phyloP scores from a whole-genome alignment of 2,797 vertebrate species.

The Pipistrellus pygmaeus region DNA sequence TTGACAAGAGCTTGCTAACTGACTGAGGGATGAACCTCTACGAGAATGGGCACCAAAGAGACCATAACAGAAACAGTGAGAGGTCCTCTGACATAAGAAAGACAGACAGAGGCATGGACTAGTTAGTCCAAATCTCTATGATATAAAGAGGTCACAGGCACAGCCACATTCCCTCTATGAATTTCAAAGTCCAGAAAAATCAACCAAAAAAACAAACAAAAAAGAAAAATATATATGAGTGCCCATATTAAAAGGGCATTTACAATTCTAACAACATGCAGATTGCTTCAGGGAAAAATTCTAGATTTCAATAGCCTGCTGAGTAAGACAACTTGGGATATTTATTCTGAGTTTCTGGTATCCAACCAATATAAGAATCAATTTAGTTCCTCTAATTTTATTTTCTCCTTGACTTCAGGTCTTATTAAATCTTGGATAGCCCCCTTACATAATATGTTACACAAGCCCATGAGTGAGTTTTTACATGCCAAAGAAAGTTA shows the following conservation, averaged over 20 bases:
- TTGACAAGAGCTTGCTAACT: conserved; percentile 55
- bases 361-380: conserved; percentile 69
- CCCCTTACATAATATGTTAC: conserved; percentile 42
- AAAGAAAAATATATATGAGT: background rate
- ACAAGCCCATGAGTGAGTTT: conserved; percentile 58
- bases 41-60: background rate
- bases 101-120: background rate
- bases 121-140: background rate
- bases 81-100: background rate
- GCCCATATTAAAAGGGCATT: conserved; percentile 30
- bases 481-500: conserved; percentile 55
- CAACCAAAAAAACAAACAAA: background rate
- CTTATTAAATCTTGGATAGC: conserved; percentile 70
- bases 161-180: background rate
- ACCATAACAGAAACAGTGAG: background rate
- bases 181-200: conserved; percentile 15
- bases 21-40: background rate
- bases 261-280: conserved; percentile 46
- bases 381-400: conserved; percentile 79
- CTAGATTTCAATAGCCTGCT: conserved; percentile 65
- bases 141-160: background rate
- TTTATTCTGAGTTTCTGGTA: conserved; percentile 65
- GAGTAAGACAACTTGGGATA: conserved; percentile 52
- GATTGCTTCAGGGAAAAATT: conserved; percentile 44
- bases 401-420: conserved; percentile 61